phyloP scores from a whole-genome alignment of 2,797 vertebrate genomes.

The Gadopsis marmoratus region DNA sequence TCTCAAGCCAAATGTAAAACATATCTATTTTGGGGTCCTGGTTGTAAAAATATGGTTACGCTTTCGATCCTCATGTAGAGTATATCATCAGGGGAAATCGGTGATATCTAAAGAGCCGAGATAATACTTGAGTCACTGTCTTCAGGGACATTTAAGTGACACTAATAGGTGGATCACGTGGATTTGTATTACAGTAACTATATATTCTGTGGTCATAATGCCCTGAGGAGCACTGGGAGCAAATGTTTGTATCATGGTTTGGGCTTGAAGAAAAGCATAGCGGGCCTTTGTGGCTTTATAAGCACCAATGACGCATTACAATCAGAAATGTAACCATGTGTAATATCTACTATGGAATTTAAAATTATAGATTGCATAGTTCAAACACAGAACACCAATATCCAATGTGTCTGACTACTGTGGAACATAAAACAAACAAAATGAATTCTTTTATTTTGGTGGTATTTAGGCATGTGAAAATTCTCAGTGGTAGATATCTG shows the following conservation, averaged over 20 bases:
- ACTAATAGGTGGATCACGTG: slow-evolving; percentile 48
- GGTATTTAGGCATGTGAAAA: slow-evolving; percentile 3
- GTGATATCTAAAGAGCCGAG: slow-evolving; percentile 26
- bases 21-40: slow-evolving; percentile 2
- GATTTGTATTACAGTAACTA: slow-evolving; percentile 43
- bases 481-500: background rate
- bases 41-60: background rate
- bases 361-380: background rate
- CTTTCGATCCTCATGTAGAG: slow-evolving; percentile 17
- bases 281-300: slow-evolving; percentile 14
- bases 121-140: slow-evolving; percentile 15
- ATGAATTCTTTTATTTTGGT: background rate
- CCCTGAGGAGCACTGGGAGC: slow-evolving; percentile 9
- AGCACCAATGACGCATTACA: background rate
- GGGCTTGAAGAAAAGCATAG: background rate
- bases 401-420: slow-evolving; percentile 4
- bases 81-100: slow-evolving; percentile 24
- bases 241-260: slow-evolving; percentile 5
- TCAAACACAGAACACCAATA: slow-evolving; percentile 2
- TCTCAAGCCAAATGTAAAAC: slow-evolving; percentile 21
- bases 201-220: slow-evolving; percentile 31
- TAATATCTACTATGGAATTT: background rate
- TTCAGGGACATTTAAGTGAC: slow-evolving; percentile 35
- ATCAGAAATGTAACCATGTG: background rate
- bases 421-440: slow-evolving; percentile 1